Conservation (phyloP, 2,113 vertebrate genomes). For the Cepphus grylle region DNA sequence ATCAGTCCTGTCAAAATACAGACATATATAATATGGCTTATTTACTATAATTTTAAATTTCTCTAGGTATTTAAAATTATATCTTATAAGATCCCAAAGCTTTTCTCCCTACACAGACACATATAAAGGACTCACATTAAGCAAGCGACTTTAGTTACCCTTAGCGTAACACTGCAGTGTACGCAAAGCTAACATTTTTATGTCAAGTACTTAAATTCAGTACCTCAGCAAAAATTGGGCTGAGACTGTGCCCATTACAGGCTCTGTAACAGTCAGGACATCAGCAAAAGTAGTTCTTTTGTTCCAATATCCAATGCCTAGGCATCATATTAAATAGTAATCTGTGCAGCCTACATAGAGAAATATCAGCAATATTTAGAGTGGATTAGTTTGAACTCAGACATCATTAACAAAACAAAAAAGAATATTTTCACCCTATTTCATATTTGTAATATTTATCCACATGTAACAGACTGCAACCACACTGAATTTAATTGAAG, state of each 20-base stretch:
- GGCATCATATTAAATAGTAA: background rate
- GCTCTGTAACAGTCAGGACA: background rate
- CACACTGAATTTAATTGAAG: background rate
- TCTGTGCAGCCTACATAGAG: background rate
- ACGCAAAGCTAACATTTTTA: background rate
- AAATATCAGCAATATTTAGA: background rate
- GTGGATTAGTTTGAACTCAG: background rate
- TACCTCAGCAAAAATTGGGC: background rate
- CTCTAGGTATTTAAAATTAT: background rate
- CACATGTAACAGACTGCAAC: background rate
- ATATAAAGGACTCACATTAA: background rate
- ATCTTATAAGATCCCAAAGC: background rate
- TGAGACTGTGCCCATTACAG: background rate
- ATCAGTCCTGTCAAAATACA: background rate
- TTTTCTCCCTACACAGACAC: background rate
- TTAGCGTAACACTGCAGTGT: background rate
- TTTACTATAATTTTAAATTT: background rate
- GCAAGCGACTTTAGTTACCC: background rate
- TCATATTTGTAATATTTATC: background rate
- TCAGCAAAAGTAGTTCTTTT: background rate
- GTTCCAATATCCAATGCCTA: background rate
- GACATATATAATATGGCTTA: background rate
- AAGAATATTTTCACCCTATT: background rate
- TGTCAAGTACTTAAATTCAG: background rate
- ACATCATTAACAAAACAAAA: background rate